These are phyloP conservation scores for Larimichthys crocea DNA, from an alignment of 2,113 vertebrate species.

Conservation along the genomic window DNA sequence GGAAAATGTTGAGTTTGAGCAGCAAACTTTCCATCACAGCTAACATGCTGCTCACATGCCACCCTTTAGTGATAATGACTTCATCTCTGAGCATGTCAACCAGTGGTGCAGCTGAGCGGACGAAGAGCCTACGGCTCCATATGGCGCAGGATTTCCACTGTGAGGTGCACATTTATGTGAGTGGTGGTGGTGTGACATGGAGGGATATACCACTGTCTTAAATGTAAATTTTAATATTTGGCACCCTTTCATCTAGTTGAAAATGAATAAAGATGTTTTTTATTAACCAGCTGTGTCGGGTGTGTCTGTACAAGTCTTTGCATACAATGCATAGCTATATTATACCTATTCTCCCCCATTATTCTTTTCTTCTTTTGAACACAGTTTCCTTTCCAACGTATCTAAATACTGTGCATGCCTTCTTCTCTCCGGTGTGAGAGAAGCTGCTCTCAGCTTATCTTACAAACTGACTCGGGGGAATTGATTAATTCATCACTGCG, in stretches of 20 bases:
- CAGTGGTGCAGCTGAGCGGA: constrained; percentile 16
- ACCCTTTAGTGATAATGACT: constrained; percentile 12
- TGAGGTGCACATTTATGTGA: background rate
- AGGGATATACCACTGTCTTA: background rate
- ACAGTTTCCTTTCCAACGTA: constrained; percentile 44
- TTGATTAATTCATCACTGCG: constrained; percentile 77
- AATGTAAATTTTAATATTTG: too few species aligned
- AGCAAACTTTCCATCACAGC: constrained; percentile 40
- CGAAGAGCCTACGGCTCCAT: constrained; percentile 50
- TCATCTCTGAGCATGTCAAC: constrained; percentile 24
- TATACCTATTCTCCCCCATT: too few species aligned
- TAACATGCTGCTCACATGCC: constrained; percentile 42
- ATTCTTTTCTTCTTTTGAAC: constrained; percentile 7
- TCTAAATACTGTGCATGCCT: constrained; percentile 49
- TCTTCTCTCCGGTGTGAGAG: constrained; percentile 51
- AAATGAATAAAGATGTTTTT: background rate
- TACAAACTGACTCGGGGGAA: constrained; percentile 65
- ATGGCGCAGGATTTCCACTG: constrained; percentile 29
- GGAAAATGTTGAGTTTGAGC: background rate
- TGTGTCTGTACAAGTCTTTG: background rate
- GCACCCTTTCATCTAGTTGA: background rate
- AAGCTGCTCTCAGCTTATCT: constrained; percentile 70
- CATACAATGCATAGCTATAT: background rate
- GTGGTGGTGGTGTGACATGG: background rate
- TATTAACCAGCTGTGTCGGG: background rate